Conservation (phyloP, 2,888 invertebrate genomes). For the Cactoblastis cactorum region DNA sequence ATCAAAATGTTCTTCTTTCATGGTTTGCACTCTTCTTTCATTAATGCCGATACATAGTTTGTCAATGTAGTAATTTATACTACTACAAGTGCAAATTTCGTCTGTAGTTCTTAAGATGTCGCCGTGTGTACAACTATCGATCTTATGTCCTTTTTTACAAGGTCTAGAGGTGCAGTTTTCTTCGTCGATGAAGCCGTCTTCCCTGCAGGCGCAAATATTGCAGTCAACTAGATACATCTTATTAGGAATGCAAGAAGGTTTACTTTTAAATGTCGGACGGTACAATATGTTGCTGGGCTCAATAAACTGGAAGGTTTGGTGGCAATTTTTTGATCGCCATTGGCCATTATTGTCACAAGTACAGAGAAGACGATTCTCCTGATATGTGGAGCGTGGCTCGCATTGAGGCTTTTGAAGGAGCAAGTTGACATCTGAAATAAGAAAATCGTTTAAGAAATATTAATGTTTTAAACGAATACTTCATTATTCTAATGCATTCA, state of each 20-base stretch:
- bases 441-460: neutral
- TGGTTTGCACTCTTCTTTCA: constrained; percentile 24
- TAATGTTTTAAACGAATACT: too few relatives aligned
- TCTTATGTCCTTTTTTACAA: constrained; percentile 35
- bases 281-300: constrained; percentile 18
- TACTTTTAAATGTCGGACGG: constrained; percentile 24
- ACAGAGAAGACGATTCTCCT: constrained; percentile 35
- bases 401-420: constrained; percentile 25
- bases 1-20: constrained; percentile 24
- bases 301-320: constrained; percentile 30
- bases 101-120: constrained; percentile 35
- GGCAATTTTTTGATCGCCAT: constrained; percentile 44
- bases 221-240: constrained; percentile 42
- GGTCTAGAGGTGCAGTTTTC: constrained; percentile 38
- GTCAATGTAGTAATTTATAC: constrained; percentile 42
- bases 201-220: constrained; percentile 44
- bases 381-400: constrained; percentile 31
- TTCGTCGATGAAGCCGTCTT: constrained; percentile 27
- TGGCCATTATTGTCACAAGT: constrained; percentile 36
- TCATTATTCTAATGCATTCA: too few relatives aligned
- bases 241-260: constrained; percentile 34
- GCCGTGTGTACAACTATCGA: constrained; percentile 37
- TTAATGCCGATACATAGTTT: constrained; percentile 33
- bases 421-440: constrained; percentile 17
- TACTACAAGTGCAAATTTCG: constrained; percentile 47